A percentile compares a stretch with the other conserved stretches of the same genome.
Evolutionary conservation across 2,888 invertebrate species (phyloP).

Genomic region (Phaonia tiefii): DNA sequence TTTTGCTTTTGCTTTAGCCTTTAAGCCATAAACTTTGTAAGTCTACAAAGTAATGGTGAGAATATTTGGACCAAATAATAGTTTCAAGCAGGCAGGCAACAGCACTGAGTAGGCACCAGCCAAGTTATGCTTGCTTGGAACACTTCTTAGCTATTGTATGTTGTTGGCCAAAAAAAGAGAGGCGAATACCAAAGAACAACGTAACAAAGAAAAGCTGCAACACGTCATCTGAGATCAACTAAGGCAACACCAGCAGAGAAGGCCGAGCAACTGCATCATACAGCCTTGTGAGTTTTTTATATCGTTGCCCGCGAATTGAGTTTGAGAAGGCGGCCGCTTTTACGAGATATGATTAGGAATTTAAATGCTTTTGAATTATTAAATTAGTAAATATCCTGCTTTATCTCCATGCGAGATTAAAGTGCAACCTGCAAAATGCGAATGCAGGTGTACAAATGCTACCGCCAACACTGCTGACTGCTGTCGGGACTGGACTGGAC

Average conservation of each 20-base stretch:
- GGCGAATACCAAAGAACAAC: no score
- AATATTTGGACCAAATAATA: constrained; percentile 64
- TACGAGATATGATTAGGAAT: constrained; percentile 80
- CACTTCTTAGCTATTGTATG: not conserved
- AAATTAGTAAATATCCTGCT: constrained; percentile 79
- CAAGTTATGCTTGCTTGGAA: not conserved
- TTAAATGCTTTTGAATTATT: constrained; percentile 81
- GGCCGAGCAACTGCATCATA: not conserved
- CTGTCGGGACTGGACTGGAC: constrained; percentile 19
- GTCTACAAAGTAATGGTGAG: constrained; percentile 60
- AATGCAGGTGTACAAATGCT: constrained; percentile 63
- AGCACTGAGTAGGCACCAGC: constrained; percentile 31
- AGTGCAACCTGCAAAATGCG: constrained; percentile 32
- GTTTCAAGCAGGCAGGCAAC: constrained; percentile 53
- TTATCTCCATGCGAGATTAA: constrained; percentile 58
- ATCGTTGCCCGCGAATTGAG: not conserved
- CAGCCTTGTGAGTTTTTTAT: not conserved
- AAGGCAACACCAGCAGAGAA: no score
- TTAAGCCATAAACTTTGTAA: not conserved
- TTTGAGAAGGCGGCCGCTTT: constrained; percentile 69
- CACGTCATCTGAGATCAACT: constrained; percentile 2
- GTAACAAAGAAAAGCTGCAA: no score
- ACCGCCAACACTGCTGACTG: constrained; percentile 52
- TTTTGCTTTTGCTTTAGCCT: constrained; percentile 1
- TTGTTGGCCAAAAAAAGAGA: not conserved